A percentile compares a stretch with the other conserved stretches of the same genome.
These are phyloP conservation scores for Rhagologus leucostigma DNA, from an alignment of 2,113 vertebrate species.

Conservation along the genomic window DNA sequence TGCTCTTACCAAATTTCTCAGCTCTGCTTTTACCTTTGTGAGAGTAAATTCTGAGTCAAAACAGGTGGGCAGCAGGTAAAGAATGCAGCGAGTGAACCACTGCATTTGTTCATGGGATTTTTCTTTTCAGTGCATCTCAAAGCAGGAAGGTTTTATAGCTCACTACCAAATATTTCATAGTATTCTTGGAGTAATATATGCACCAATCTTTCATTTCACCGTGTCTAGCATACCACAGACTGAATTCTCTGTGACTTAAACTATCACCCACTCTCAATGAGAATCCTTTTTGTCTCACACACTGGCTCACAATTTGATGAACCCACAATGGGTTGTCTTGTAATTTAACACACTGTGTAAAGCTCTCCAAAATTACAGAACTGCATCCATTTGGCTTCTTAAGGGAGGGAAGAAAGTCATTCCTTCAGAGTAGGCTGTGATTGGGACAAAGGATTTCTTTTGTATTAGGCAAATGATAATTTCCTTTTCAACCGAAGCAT, in stretches of 20 bases:
- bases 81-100: neutral
- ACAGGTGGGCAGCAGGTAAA: neutral
- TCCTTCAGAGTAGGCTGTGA: slow-evolving; percentile 6
- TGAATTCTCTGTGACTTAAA: neutral
- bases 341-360: neutral
- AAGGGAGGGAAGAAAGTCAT: neutral
- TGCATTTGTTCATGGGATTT: neutral
- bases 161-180: neutral
- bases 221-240: neutral
- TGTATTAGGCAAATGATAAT: neutral
- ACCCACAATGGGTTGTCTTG: neutral
- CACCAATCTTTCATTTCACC: neutral
- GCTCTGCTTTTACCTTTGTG: neutral
- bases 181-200: neutral
- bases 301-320: neutral
- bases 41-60: neutral
- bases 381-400: neutral
- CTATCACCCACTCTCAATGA: neutral
- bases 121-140: neutral
- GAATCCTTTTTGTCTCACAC: neutral
- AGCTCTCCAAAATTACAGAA: neutral
- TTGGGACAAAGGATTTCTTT: slow-evolving; percentile 5
- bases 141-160: neutral
- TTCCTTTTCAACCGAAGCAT: neutral
- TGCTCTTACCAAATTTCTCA: neutral